Percentiles rank a stretch among this genome's conserved stretches.
phyloP scores from a whole-genome alignment of 2,888 invertebrate genomes.

The Monoplex corrugatus region DNA sequence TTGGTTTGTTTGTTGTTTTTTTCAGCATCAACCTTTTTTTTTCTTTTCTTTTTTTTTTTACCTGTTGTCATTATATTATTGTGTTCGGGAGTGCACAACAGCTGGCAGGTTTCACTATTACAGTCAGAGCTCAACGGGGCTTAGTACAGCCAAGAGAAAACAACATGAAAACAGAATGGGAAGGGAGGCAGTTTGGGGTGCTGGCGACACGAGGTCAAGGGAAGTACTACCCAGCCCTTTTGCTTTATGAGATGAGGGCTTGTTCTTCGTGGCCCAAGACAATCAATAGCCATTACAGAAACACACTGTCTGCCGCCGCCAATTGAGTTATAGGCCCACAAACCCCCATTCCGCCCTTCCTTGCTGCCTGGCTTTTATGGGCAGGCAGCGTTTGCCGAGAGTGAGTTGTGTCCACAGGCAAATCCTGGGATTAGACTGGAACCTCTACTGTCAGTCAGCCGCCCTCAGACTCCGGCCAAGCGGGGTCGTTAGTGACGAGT shows the following conservation, averaged over 20 bases:
- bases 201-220: neutral
- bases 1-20: no score
- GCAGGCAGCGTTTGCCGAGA: neutral
- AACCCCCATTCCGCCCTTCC: neutral
- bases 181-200: neutral
- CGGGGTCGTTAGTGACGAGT: neutral
- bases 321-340: conserved; percentile 39
- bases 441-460: neutral
- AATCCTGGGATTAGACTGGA: neutral
- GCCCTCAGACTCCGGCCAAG: neutral
- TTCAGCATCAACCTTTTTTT: no score
- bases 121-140: no score
- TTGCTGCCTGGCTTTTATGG: conserved; percentile 1
- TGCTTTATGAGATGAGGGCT: conserved; percentile 26
- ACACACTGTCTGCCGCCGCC: conserved; percentile 38
- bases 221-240: neutral
- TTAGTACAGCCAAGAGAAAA: no score
- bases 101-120: no score
- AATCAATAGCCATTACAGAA: conserved; percentile 42
- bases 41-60: no score
- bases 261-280: neutral
- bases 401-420: neutral
- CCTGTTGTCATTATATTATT: no score
- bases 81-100: no score
- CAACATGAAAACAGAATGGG: neutral